phyloP scores from a whole-genome alignment of 2,888 invertebrate genomes.

The Laothoe populi region DNA sequence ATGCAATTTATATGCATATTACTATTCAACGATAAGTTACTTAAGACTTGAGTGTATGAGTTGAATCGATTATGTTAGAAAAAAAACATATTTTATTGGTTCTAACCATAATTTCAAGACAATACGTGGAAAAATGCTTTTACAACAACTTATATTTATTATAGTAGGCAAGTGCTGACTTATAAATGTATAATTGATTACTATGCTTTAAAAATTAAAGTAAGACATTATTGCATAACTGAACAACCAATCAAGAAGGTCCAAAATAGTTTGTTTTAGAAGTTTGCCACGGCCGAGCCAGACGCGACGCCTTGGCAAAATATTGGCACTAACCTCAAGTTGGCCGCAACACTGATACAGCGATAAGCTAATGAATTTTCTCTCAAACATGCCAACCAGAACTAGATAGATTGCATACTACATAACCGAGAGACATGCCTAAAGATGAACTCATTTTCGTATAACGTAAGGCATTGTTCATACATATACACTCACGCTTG shows the following conservation, averaged over 20 bases:
- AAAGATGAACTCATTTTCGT: not conserved
- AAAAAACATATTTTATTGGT: too few relatives aligned
- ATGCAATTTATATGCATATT: too few relatives aligned
- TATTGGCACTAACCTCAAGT: conserved; percentile 60
- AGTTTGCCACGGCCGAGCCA: conserved; percentile 12
- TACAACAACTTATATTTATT: too few relatives aligned
- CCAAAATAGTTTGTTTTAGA: conserved; percentile 16
- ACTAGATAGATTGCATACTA: conserved; percentile 40
- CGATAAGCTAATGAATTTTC: conserved; percentile 61
- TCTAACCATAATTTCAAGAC: too few relatives aligned
- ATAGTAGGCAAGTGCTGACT: too few relatives aligned
- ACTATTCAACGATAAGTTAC: too few relatives aligned
- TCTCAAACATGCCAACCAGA: conserved; percentile 46
- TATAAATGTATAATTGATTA: too few relatives aligned
- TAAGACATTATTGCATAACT: conserved; percentile 6
- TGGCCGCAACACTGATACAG: conserved; percentile 48
- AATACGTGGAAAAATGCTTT: too few relatives aligned
- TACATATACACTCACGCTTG: too few relatives aligned
- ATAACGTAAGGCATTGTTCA: not conserved
- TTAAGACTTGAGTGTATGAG: too few relatives aligned
- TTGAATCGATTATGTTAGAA: too few relatives aligned
- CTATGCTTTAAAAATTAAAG: too few relatives aligned
- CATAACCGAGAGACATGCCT: conserved; percentile 29
- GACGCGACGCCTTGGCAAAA: conserved; percentile 49
- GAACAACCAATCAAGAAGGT: conserved; percentile 12